These are phyloP conservation scores for Polymixis flavicincta DNA, from an alignment of 2,888 invertebrate species.

Conservation along the genomic window DNA sequence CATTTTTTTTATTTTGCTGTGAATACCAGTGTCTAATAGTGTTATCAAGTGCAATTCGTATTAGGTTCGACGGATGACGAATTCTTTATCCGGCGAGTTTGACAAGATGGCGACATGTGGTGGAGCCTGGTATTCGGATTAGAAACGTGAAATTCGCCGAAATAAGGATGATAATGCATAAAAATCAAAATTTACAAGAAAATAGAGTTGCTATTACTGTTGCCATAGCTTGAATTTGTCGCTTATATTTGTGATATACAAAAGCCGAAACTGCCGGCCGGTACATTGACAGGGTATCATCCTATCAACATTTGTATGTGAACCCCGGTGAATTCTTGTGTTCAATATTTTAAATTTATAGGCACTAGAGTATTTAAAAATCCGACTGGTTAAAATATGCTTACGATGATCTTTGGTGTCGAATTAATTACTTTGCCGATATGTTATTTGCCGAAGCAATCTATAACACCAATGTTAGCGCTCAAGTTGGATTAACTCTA, in stretches of 20 bases:
- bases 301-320: background rate
- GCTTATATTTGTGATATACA: background rate
- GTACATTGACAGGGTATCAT: constrained; percentile 43
- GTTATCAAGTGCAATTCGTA: constrained; percentile 72
- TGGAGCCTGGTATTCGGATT: constrained; percentile 77
- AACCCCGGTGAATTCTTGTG: constrained; percentile 10
- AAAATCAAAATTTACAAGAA: background rate
- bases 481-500: background rate
- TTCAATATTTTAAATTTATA: background rate
- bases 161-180: constrained; percentile 1
- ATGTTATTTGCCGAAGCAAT: background rate
- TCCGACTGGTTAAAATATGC: background rate
- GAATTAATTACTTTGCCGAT: background rate
- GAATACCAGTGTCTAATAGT: constrained; percentile 68
- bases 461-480: background rate
- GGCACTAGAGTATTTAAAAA: background rate
- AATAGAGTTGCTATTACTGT: constrained; percentile 4
- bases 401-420: background rate
- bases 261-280: constrained; percentile 66
- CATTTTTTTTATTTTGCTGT: constrained; percentile 66
- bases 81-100: constrained; percentile 85
- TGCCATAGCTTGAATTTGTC: background rate
- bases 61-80: constrained; percentile 80
- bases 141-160: constrained; percentile 67
- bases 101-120: constrained; percentile 91